Percentiles rank a stretch among this genome's conserved stretches.
Conservation (phyloP, 2,888 invertebrate genomes). For the Chorisops tibialis region DNA sequence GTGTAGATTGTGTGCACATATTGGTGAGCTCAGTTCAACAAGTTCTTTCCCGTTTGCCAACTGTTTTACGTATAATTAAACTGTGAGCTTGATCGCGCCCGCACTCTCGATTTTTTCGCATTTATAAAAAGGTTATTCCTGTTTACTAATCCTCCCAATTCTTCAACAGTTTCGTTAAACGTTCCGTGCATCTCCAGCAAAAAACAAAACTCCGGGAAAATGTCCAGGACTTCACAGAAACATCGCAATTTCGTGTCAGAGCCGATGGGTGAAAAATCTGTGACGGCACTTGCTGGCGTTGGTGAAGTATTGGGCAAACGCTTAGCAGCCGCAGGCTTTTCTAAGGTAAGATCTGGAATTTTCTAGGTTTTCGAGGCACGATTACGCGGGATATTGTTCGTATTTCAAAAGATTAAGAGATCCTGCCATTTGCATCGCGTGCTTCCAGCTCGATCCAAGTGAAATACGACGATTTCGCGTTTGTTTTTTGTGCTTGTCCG, state of each 20-base stretch:
- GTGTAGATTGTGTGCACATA: too few relatives aligned
- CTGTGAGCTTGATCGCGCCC: too few relatives aligned
- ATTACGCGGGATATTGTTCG: neutral
- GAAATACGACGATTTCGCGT: neutral
- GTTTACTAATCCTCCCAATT: too few relatives aligned
- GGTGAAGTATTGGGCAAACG: constrained; percentile 89
- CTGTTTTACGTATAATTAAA: too few relatives aligned
- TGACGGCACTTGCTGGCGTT: constrained; percentile 85
- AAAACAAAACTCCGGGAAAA: constrained; percentile 41
- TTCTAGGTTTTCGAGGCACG: neutral
- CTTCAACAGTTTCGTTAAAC: too few relatives aligned
- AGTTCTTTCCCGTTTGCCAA: too few relatives aligned
- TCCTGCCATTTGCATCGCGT: neutral
- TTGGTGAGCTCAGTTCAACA: too few relatives aligned
- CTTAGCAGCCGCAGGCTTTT: constrained; percentile 83
- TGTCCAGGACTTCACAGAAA: constrained; percentile 86
- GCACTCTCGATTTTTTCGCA: too few relatives aligned
- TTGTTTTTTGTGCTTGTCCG: neutral
- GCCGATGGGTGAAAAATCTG: constrained; percentile 60
- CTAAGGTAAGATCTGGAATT: constrained; percentile 70
- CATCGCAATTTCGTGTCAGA: constrained; percentile 85
- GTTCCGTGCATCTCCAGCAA: too few relatives aligned
- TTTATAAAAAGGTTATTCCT: too few relatives aligned
- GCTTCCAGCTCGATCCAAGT: neutral
- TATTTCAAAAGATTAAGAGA: neutral